Evolutionary conservation across 1,140 invertebrate species (phyloP), one percentile per base, ranked within the genome.

Genomic region (Drosophila kohkoa): DNA sequence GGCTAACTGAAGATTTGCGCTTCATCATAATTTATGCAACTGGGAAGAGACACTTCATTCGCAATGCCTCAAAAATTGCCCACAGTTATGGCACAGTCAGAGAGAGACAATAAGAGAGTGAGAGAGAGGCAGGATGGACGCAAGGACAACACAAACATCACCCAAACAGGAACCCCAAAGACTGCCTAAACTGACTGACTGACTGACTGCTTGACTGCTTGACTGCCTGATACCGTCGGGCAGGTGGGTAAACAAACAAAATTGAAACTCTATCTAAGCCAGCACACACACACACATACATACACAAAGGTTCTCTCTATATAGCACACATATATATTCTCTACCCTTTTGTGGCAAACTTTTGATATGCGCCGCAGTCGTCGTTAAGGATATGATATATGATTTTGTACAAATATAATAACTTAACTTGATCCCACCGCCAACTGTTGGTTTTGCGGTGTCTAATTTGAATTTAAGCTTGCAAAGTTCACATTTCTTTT

Each of bases 1-100:
- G 82, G 82, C 82, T 87, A 88, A 86, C 85, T 88, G 83, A 88
- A 88, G 83, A 88, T 88, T 88, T 88, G 83, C 85, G 85, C 72
- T 75, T 75, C 83, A 89, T 88, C 83, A 88, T 88, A 88, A 89
- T 88, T 88, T 88, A 88, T 88, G 85, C 79, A 85, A 60, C 83
- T 60, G 52, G 43, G 25, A 60, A 59, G 51, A 82, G 75, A 79
- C 79, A 88, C 83, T 88, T 87, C 80, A 88, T 82, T 74, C 76
- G 79, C 69, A 77, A 77, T 79, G 81, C 83, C 80, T 87, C 82
- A 88, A 83, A 87, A 88, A 87, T 87, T 88, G 83, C 83, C 83
- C 83, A 82, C 80, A 87, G 79, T 74, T 82, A 82, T 86, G 82
- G 65, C 32, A 3, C n/a, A 3, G 38, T 38, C 48, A 54, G 32